Base-by-base conservation (phyloP, 1,140 invertebrate genomes). In the Drosophila takahashii region DNA sequence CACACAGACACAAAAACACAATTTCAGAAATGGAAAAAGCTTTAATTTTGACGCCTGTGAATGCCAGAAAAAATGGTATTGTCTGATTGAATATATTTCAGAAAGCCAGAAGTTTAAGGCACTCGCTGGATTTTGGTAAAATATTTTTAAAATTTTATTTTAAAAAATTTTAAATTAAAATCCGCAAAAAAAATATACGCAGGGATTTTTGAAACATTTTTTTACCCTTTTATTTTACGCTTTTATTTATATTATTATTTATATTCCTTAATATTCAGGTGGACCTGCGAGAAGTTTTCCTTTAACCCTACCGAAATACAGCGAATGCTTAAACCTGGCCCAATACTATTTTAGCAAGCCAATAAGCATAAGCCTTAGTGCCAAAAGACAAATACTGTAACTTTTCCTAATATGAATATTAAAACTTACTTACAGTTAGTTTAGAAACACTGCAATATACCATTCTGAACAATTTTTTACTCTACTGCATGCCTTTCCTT, bases 401-500 rank as follows among this genome's bases (percentile, higher is more conserved):
- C 39, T n/a, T 18, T 69, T 69, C 9, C 13, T 47, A 32, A 32
- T 37, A 32, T 45, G 4, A 69, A 69, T 42, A 41, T 8, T 34
- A 36, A 10, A 44, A 52, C 37, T 32, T 70, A 51, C 16, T 29
- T 44, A 73, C 47, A 69, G 27, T 22, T 72, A 72, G 69, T 16
- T 39, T 72, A 71, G 53, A 36, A 51, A 71, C 66, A 71, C 66
- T 44, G 53, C 52, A 72, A 72, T 70, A 71, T 75, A 75, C 47
- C 37, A 47, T 51, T 69, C 32, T 22, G 54, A 50, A 41, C 11
- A 60, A 51, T 48, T 76, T 48, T 62, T 32, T 58, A 61, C 36
- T 75, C 60, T 77, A 57, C 64, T 84, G 80, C 80, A 83, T 84
- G 80, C 51, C 15, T 79, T 77, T 81, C 65, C 66, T 34, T 70